Evolutionary conservation across 2,113 vertebrate genomes (phyloP), one percentile per base, ranked within the genome.

Genomic region (Prochilodus magdalenae): DNA sequence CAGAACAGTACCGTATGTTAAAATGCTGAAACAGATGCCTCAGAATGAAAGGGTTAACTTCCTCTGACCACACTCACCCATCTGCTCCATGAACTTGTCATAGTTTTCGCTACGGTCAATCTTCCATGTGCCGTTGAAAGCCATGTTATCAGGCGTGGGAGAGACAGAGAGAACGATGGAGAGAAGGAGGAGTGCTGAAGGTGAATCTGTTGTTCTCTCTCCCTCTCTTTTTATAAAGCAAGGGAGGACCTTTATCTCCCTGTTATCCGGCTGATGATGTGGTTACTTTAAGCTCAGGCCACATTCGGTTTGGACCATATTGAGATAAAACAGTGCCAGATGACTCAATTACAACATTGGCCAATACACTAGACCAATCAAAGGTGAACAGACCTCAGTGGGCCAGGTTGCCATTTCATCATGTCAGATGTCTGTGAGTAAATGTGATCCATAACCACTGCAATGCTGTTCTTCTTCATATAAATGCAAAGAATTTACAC

Each of bases 31-130:
- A 16, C 3, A 16, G 47, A 1, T 55, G 53, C 4, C 57, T 26
- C 10, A 10, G 2, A 12, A 26, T 24, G 24, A 60, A 22, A 55
- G 53, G 20, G 18, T 22, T 55, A 22, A 8, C 7, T 8, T 67
- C 16, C 4, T 65, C 29, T 14, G 7, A 36, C 30, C 27, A 15
- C 71, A 70, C 96, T 96, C 93, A 99, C 98, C 98, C 96, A 98
- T 94, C 14, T 91, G 44, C 78, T 98, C 96, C 98, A 99, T 97
- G 89, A 99, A 97, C 81, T 96, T 96, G 13, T 98, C 98, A 81
- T 98, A 99, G 93, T 99, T 97, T 0, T 97, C 97, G 79, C 11
- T 98, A 74, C 87, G 94, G 55, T 97, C 94, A 0, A 95, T 27
- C 89, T 98, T 98, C 98, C 97, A 99, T 27, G 74, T 90, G 10